These are phyloP conservation scores for Kradibia gibbosae DNA, from an alignment of 1,140 invertebrate species.

Conservation along the genomic window DNA sequence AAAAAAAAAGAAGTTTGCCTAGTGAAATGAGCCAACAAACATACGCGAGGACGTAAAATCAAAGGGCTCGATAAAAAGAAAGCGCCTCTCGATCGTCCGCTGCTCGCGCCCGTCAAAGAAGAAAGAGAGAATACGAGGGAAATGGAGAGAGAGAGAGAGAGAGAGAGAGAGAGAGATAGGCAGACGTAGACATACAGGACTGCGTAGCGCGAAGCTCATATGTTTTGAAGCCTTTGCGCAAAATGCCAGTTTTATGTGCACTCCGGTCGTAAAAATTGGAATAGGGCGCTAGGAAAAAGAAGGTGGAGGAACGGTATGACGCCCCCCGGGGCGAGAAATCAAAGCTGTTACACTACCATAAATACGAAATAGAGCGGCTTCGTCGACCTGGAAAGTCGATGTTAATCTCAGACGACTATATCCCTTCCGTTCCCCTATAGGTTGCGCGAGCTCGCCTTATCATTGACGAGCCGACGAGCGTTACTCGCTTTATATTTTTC, in stretches of 20 bases:
- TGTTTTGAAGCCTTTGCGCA: background rate
- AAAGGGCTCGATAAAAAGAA: slow-evolving; percentile 5
- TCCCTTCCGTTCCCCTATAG: too few relatives aligned
- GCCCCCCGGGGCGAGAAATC: background rate
- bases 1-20: too few relatives aligned
- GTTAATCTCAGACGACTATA: background rate
- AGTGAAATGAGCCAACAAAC: too few relatives aligned
- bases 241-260: slow-evolving; percentile 9
- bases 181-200: too few relatives aligned
- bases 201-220: background rate
- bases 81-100: background rate
- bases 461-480: background rate
- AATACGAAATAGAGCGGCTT: background rate
- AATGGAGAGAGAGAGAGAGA: too few relatives aligned
- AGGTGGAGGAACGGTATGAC: background rate
- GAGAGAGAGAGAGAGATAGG: too few relatives aligned
- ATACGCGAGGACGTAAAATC: background rate
- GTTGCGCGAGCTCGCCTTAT: background rate
- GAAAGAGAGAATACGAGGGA: background rate
- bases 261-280: slow-evolving; percentile 9
- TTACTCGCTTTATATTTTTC: background rate
- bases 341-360: background rate
- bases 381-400: background rate
- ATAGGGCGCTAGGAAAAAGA: background rate
- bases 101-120: background rate